These are phyloP conservation scores for Cancer borealis DNA, from an alignment of 2,888 invertebrate species.

Conservation along the genomic window DNA sequence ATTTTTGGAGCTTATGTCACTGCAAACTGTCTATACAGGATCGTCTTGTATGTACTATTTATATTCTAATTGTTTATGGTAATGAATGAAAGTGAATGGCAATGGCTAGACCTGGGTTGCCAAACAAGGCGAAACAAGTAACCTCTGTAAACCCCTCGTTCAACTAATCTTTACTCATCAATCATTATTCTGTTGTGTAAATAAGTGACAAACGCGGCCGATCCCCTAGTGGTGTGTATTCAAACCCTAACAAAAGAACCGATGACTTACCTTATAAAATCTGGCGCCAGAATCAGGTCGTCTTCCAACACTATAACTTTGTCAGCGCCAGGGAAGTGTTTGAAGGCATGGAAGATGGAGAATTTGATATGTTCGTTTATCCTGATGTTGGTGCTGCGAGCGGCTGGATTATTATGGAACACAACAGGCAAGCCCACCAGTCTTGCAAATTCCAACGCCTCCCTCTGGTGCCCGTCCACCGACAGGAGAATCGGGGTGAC, in stretches of 20 bases:
- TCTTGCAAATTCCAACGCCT: conserved; percentile 59
- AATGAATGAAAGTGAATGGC: too few species aligned
- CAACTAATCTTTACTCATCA: too few species aligned
- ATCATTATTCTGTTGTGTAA: neutral
- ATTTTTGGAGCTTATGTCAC: neutral
- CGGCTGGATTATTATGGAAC: conserved; percentile 64
- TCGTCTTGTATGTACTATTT: too few species aligned
- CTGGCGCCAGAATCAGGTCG: conserved; percentile 72
- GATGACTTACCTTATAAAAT: conserved; percentile 70
- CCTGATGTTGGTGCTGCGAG: conserved; percentile 56
- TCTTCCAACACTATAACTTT: conserved; percentile 73
- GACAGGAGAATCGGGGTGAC: conserved; percentile 68
- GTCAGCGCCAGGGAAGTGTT: conserved; percentile 43
- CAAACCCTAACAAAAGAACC: neutral
- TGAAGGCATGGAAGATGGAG: conserved; percentile 66
- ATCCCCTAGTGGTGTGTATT: neutral
- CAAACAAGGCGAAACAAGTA: too few species aligned
- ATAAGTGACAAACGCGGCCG: neutral
- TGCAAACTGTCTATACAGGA: neutral
- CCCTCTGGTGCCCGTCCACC: conserved; percentile 62
- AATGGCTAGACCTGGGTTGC: too few species aligned
- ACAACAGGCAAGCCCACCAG: conserved; percentile 60
- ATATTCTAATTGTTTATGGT: too few species aligned
- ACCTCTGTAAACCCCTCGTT: too few species aligned
- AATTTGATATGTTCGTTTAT: conserved; percentile 72